Base-by-base conservation (phyloP, 1,140 invertebrate species). In the Zaprionus ornatus region DNA sequence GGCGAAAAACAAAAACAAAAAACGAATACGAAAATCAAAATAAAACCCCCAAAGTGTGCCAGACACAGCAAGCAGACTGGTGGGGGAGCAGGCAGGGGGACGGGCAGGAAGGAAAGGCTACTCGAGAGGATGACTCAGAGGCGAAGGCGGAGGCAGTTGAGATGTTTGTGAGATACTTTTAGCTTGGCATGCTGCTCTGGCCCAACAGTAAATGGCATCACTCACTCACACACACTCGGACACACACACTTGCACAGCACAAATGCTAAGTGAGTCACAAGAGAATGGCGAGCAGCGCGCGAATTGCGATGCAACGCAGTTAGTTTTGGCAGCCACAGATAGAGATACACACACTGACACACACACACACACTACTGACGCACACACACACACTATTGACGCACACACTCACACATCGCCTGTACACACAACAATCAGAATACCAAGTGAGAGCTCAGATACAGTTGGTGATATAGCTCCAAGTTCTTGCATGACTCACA, bases 271-370 rank as follows among this genome's bases (percentile, higher is more conserved):
- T 73, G 70, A 73, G 63, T 73, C 63, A 73, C 35, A 40, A 45
- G 45, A 19, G 45, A 50, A 50, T 50, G 45, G 45, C 45, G 45
- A 50, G 45, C 19, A 50, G 19, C 45, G 19, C 45, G 62, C 32
- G 35, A 66, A 59, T 52, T 45, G 62, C 69, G 70, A 59, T 66
- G 70, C 70, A 67, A 60, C 63, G 55, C 70, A 73, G 70, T 73
- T 73, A 73, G 70, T 73, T 73, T 73, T 73, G 70, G 63, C 70
- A 73, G 54, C 50, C 23, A 10, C 68, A 70, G 50, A 71, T 17
- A 65, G 19, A 48, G 62, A 64, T 12, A 54, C 32, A 40, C 52
- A 50, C 15, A 42, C 35, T 27, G n/a, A 27, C n/a, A 56, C 19
- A 23, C 12, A 65, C 10, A 42, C 35, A 71, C 25, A 56, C 25